Conservation (phyloP, 1,140 invertebrate genomes). For the Lanistes nyassanus region DNA sequence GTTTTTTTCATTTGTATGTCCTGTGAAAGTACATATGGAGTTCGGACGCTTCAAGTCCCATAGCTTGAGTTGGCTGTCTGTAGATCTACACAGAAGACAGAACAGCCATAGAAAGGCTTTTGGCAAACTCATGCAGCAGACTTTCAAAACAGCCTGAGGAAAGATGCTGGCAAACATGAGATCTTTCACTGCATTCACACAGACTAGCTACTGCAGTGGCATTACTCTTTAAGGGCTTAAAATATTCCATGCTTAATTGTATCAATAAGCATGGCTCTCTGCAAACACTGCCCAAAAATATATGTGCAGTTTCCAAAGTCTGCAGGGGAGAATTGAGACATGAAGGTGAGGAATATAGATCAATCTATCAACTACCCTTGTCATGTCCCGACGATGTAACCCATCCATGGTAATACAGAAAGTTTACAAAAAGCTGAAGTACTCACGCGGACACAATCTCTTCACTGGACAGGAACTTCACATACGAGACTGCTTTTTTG, state of each 20-base stretch:
- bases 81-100: slow-evolving; percentile 74
- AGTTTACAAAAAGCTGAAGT: not conserved
- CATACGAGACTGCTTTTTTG: slow-evolving; percentile 94
- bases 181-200: no score
- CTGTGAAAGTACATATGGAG: slow-evolving; percentile 86
- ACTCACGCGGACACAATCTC: slow-evolving; percentile 89
- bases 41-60: slow-evolving; percentile 88
- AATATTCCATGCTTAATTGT: no score
- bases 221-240: no score
- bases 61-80: slow-evolving; percentile 92
- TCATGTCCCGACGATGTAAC: not conserved
- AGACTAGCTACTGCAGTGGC: no score
- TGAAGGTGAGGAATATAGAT: not conserved
- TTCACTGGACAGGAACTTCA: slow-evolving; percentile 89
- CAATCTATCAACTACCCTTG: not conserved
- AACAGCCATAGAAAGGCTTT: slow-evolving; percentile 2
- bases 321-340: no score
- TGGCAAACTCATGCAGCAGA: no score
- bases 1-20: slow-evolving; percentile 96
- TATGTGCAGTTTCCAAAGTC: no score
- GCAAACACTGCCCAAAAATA: no score
- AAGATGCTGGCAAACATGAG: no score
- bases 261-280: no score
- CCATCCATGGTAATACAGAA: not conserved
- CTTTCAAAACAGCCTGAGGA: no score